phyloP scores from a whole-genome alignment of 2,797 vertebrate species.

The Zenarchopterus dispar region DNA sequence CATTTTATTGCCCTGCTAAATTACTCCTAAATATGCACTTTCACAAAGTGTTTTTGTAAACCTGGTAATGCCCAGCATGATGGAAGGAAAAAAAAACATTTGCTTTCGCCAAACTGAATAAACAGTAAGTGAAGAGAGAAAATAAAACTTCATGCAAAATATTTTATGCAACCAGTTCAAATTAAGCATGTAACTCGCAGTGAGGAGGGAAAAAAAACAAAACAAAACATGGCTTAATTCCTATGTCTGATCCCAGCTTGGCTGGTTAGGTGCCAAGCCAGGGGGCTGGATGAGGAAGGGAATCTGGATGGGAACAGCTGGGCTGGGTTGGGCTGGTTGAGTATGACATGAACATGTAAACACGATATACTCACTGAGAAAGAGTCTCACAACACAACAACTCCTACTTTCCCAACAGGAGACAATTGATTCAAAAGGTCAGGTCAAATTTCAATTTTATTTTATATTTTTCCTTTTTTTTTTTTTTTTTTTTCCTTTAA shows the following conservation, averaged over 20 bases:
- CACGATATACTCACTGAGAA: constrained; percentile 96
- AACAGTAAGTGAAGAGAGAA: constrained; percentile 68
- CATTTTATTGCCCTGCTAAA: no score
- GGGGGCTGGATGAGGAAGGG: constrained; percentile 71
- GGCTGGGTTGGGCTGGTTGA: constrained; percentile 68
- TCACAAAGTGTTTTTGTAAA: constrained; percentile 36
- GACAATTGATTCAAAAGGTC: constrained; percentile 87
- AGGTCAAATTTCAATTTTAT: constrained; percentile 62
- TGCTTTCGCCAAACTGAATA: constrained; percentile 64
- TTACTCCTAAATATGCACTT: no score
- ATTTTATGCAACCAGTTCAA: constrained; percentile 23
- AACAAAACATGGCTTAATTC: constrained; percentile 66
- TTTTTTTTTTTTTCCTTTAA: constrained; percentile 24
- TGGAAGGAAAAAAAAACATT: constrained; percentile 24
- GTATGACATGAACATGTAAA: constrained; percentile 92
- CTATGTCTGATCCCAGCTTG: constrained; percentile 56
- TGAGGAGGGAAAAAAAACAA: constrained; percentile 17
- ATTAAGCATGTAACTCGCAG: constrained; percentile 49
- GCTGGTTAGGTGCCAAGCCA: constrained; percentile 76
- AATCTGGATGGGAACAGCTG: constrained; percentile 69
- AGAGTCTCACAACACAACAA: constrained; percentile 92
- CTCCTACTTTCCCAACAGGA: constrained; percentile 93
- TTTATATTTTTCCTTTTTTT: constrained; percentile 13
- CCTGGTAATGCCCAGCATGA: constrained; percentile 78
- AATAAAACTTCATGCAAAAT: constrained; percentile 67